These are phyloP conservation scores for Plodia interpunctella DNA, from an alignment of 1,140 invertebrate genomes.

Conservation along the genomic window DNA sequence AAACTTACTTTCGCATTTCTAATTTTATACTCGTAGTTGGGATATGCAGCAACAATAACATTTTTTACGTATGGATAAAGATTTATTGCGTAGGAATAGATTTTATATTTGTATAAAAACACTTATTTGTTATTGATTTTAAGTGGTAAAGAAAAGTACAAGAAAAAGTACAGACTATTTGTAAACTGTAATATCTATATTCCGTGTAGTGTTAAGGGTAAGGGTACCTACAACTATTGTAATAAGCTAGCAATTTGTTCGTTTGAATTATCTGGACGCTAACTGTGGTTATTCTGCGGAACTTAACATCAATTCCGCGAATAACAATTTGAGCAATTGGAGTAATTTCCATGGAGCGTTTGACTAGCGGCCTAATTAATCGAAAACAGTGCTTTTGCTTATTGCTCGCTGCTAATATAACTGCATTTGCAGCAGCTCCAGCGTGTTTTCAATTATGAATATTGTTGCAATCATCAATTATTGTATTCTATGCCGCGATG, in stretches of 20 bases:
- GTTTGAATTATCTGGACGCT: conserved; percentile 23
- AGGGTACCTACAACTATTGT: neutral
- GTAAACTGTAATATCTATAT: no score
- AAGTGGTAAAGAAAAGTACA: no score
- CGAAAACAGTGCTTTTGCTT: conserved; percentile 12
- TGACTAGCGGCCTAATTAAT: conserved; percentile 25
- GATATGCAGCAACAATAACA: no score
- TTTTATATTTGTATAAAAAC: no score
- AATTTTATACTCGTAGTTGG: no score
- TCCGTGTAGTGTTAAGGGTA: neutral
- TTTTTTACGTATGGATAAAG: no score
- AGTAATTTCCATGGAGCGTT: conserved; percentile 34
- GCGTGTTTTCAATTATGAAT: neutral
- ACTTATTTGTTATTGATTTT: no score
- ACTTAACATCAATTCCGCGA: conserved; percentile 39
- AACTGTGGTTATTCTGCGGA: conserved; percentile 32
- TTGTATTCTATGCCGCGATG: neutral
- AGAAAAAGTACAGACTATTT: no score
- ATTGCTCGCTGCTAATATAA: neutral
- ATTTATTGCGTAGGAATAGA: no score
- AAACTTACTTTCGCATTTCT: no score
- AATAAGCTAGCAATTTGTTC: conserved; percentile 19
- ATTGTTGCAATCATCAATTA: neutral
- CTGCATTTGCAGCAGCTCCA: neutral
- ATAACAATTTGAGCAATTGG: conserved; percentile 40